Conservation (phyloP, 2,888 invertebrate genomes). For the Elysia crispata region DNA sequence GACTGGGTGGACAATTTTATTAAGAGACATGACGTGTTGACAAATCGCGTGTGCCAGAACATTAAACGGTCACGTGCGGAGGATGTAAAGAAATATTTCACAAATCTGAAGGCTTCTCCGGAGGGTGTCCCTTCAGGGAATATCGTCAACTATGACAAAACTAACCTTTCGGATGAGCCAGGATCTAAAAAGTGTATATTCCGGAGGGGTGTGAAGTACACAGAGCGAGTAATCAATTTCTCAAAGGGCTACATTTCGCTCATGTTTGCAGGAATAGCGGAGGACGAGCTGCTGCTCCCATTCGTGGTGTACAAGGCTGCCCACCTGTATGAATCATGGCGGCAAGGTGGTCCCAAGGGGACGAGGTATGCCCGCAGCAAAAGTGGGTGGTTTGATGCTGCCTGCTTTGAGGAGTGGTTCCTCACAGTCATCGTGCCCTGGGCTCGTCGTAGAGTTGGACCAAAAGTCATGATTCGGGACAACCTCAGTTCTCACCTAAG, state of each 20-base stretch:
- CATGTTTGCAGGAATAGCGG: constrained; percentile 76
- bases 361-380: constrained; percentile 74
- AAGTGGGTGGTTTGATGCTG: constrained; percentile 72
- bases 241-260: constrained; percentile 70
- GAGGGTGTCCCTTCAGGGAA: constrained; percentile 50
- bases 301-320: constrained; percentile 66
- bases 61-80: not conserved
- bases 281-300: constrained; percentile 72
- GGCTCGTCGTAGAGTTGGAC: constrained; percentile 62
- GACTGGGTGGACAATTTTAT: not conserved
- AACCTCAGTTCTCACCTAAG: constrained; percentile 55
- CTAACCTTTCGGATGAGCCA: constrained; percentile 74
- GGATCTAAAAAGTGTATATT: constrained; percentile 59
- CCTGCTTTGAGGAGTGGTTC: constrained; percentile 72
- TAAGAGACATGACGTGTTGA: not conserved
- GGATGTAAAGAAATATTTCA: constrained; percentile 7
- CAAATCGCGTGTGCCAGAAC: not conserved
- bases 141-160: constrained; percentile 73
- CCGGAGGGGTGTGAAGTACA: constrained; percentile 56
- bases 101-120: constrained; percentile 18
- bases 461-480: constrained; percentile 75
- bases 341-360: constrained; percentile 72
- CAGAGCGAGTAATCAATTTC: constrained; percentile 72
- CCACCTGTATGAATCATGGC: constrained; percentile 76
- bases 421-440: constrained; percentile 59